Conservation (phyloP, 1,140 invertebrate species). For the Pseudomyrmex pallidus region DNA sequence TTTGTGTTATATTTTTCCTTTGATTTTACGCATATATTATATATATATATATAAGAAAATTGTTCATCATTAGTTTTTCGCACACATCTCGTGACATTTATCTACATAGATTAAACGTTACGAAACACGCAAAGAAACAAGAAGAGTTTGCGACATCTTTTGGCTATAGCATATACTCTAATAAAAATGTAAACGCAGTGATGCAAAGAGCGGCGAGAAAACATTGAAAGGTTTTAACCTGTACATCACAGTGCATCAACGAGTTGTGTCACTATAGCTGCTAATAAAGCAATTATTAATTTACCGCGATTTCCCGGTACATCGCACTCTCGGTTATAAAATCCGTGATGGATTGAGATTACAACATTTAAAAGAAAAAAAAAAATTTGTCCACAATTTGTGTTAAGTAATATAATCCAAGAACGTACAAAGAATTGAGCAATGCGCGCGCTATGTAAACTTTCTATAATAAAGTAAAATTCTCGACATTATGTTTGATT, state of each 20-base stretch:
- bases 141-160: slow-evolving; percentile 33
- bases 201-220: slow-evolving; percentile 19
- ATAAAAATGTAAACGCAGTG: slow-evolving; percentile 50
- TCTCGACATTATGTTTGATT: not conserved
- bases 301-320: not conserved
- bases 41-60: slow-evolving; percentile 33
- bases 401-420: slow-evolving; percentile 18
- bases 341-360: not conserved
- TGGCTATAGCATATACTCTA: not conserved
- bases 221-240: slow-evolving; percentile 1
- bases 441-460: slow-evolving; percentile 9
- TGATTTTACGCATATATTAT: not conserved
- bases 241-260: not conserved
- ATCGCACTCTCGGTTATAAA: not conserved
- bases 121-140: slow-evolving; percentile 44
- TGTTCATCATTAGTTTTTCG: slow-evolving; percentile 43
- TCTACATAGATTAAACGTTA: slow-evolving; percentile 43
- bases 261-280: slow-evolving; percentile 15
- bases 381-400: slow-evolving; percentile 1
- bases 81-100: slow-evolving; percentile 58
- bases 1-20: slow-evolving; percentile 8
- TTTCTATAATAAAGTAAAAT: slow-evolving; percentile 20
- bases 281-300: slow-evolving; percentile 42
- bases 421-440: slow-evolving; percentile 9
- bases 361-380: slow-evolving; percentile 5